These are phyloP conservation scores for Numida meleagris DNA, from an alignment of 2,113 vertebrate genomes.

Conservation along the genomic window DNA sequence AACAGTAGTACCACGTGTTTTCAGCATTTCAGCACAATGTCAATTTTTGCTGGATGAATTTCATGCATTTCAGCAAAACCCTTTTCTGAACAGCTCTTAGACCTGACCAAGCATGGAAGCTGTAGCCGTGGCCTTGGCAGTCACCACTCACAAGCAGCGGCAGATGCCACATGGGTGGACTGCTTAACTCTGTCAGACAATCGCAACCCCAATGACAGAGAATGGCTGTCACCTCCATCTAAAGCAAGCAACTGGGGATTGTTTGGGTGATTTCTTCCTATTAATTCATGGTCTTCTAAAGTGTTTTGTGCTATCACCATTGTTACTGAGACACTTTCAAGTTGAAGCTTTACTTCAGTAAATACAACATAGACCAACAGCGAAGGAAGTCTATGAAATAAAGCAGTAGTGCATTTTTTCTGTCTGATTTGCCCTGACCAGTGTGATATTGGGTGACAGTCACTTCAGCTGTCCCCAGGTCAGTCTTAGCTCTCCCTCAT, in stretches of 20 bases:
- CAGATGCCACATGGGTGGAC: neutral
- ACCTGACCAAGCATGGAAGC: neutral
- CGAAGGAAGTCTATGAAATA: neutral
- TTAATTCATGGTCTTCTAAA: neutral
- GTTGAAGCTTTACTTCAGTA: neutral
- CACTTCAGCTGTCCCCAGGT: neutral
- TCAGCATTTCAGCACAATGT: neutral
- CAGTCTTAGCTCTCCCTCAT: neutral
- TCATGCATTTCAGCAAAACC: neutral
- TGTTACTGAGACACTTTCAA: neutral
- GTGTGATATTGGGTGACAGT: neutral
- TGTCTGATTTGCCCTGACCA: neutral
- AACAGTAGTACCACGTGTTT: neutral
- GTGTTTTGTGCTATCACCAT: neutral
- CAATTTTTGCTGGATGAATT: neutral
- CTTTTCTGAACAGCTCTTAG: neutral
- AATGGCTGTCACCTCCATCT: neutral
- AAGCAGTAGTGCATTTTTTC: neutral
- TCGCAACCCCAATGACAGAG: fast-evolving
- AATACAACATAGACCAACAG: neutral
- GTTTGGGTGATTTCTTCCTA: neutral
- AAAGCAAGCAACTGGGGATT: neutral
- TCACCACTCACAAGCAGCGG: neutral
- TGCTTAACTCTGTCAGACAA: neutral
- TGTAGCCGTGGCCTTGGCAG: fast-evolving